Base-by-base conservation (phyloP, 2,888 invertebrate species). In the Calameuta idolon region DNA sequence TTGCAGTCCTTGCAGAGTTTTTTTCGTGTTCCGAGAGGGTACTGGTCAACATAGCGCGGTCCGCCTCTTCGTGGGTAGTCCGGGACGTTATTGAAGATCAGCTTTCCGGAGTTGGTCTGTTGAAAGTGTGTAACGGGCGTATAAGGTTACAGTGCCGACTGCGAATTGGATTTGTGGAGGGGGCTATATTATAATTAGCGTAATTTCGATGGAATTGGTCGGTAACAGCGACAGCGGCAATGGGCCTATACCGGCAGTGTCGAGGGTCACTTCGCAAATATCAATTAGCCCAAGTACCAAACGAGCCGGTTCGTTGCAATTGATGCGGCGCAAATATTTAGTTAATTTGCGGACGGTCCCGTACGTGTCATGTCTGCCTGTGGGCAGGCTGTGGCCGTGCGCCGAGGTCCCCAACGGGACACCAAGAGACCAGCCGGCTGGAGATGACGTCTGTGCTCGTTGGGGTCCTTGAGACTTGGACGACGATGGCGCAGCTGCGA, bases 341-440 rank as follows among this genome's bases (percentile, higher is more conserved):
- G 83, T 76, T 73, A 80, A 81, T 81, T 79, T 77, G 79, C 79
- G 77, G 77, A 79, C 75, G 35, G 69, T 74, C 34, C 55, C 55
- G 55, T 55, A 55, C 55, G 55, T 55, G 55, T 55, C 55, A 23
- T 9, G 23, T 55, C 55, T 23, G 55, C 55, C 55, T 23, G 83
- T 40, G 86, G 85, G 12, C 81, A 78, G 69, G 82, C 81, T 69
- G 83, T 76, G 23, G 81, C 81, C 31, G 85, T 84, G 33, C 79
- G 91, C 81, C 88, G 93, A 80, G 90, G 93, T 83, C 88, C 92
- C 79, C 92, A 92, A 83, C 89, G 92, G 31, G 93, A 91, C 69
- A 93, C 93, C 5, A 93, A 92, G 2, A 93, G 40, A 15, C 15
- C 4, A 40, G 40, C 40, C 15, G 5, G 40, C 23, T 5, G 40